phyloP scores from a whole-genome alignment of 2,113 vertebrate species.

The Sinocyclocheilus anshuiensis region DNA sequence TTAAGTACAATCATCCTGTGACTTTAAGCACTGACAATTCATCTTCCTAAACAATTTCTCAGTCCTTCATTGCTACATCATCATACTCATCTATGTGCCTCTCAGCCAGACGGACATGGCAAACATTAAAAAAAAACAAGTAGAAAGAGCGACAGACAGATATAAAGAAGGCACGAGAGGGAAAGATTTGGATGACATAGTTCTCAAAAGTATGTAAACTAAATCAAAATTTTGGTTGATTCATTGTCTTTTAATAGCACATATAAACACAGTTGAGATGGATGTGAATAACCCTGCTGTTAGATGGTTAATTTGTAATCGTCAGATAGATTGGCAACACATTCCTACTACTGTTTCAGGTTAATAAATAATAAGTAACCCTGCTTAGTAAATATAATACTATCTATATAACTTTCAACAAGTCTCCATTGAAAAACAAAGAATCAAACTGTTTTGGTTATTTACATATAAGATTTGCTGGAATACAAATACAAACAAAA shows the following conservation, averaged over 20 bases:
- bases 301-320: constrained; percentile 32
- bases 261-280: constrained; percentile 1
- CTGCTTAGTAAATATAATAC: neutral
- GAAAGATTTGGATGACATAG: neutral
- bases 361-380: constrained; percentile 44
- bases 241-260: neutral
- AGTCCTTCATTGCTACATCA: neutral
- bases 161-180: neutral
- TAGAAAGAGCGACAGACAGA: constrained; percentile 8
- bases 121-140: neutral
- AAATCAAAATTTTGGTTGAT: neutral
- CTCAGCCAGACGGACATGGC: neutral
- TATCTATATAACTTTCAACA: neutral
- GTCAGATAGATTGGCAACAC: neutral
- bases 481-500: neutral
- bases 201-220: neutral
- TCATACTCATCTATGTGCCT: constrained; percentile 11
- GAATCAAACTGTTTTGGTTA: neutral
- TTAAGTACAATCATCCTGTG: no score
- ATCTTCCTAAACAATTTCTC: neutral
- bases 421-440: neutral
- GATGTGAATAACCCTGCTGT: neutral
- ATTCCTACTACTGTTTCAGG: constrained; percentile 19
- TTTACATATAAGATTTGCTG: neutral
- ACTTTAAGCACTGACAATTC: no score